Base-by-base conservation (phyloP, 2,888 invertebrate genomes). In the Limnephilus rhombicus region DNA sequence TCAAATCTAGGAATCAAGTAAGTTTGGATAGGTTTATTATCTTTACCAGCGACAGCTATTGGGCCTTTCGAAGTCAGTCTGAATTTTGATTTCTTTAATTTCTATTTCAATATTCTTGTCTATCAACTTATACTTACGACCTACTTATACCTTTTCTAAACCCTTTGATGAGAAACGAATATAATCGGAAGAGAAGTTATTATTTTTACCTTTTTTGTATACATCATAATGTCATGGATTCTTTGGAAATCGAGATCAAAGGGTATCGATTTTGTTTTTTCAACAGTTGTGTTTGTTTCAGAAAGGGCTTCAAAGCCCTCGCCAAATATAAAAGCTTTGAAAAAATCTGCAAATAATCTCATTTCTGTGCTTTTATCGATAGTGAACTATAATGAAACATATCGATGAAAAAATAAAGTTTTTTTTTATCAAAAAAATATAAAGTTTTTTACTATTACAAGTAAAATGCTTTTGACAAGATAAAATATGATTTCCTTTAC, bases 221-320 rank as follows among this genome's bases (percentile, higher is more conserved):
- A 68, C 68, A 24, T 68, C 68, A 68, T 9, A n/a, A n/a, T 68
- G 68, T n/a, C 68, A 68, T 68, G 68, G n/a, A n/a, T 68, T 68
- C 68, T 68, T 68, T n/a, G n/a, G 68, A 68, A 68, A 68, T 68
- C 68, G 85, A 85, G 85, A 85, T 85, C 85, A 85, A 41, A 41
- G 85, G 5, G 18, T 85, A 85, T 85, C 41, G 85, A 85, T 85
- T 41, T 85, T 37, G 83, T 85, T 24, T 37, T 85, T 37, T 85
- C 34, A 24, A 41, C 24, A 24, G 68, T 24, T 45, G 68, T 68
- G 68, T 68, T 68, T n/a, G 68, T 68, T 68, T 68, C 68, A 24
- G 18, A 68, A 68, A 68, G 68, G 68, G 68, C 68, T n/a, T 68
- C 68, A 68, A 68, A 68, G 68, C 68, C n/a, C 24, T 68, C n/a